Conservation (phyloP, 2,113 vertebrate species). For the Halcyon senegalensis region DNA sequence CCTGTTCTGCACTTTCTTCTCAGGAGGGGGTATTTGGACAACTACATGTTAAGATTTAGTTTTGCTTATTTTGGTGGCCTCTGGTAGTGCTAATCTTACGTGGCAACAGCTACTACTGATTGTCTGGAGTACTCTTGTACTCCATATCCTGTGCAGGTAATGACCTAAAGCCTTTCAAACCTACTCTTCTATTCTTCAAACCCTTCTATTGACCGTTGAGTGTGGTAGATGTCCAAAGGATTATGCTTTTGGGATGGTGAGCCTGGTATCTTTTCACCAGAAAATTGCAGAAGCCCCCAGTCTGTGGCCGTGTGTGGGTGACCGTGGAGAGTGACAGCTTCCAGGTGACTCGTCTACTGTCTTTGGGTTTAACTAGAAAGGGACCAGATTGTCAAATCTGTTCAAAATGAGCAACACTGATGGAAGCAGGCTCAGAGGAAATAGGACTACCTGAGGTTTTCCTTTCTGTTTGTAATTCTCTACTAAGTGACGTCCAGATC, state of each 20-base stretch:
- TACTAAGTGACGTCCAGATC: not conserved
- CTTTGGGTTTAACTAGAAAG: not conserved
- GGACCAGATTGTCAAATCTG: not conserved
- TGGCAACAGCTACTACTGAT: not conserved
- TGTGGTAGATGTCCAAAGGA: not conserved
- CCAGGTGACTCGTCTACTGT: accelerated
- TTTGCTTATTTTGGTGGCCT: not conserved
- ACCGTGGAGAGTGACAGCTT: not conserved
- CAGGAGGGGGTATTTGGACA: not conserved
- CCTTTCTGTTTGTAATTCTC: not conserved
- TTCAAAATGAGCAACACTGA: not conserved
- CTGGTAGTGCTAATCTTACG: not conserved
- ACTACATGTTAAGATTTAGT: accelerated
- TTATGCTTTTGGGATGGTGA: not conserved
- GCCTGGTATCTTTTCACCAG: not conserved
- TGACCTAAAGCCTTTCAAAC: not conserved
- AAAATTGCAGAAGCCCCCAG: not conserved
- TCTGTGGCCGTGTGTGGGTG: accelerated
- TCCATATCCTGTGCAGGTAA: not conserved
- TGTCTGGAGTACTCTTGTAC: not conserved
- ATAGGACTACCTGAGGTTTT: not conserved
- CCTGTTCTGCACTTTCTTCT: not conserved
- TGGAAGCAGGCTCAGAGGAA: not conserved
- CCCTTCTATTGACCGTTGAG: accelerated
- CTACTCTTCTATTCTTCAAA: not conserved